Percentiles rank a stretch among this genome's conserved stretches.
Evolutionary conservation across 2,888 invertebrate genomes (phyloP).

Genomic region (Linyphia triangularis): DNA sequence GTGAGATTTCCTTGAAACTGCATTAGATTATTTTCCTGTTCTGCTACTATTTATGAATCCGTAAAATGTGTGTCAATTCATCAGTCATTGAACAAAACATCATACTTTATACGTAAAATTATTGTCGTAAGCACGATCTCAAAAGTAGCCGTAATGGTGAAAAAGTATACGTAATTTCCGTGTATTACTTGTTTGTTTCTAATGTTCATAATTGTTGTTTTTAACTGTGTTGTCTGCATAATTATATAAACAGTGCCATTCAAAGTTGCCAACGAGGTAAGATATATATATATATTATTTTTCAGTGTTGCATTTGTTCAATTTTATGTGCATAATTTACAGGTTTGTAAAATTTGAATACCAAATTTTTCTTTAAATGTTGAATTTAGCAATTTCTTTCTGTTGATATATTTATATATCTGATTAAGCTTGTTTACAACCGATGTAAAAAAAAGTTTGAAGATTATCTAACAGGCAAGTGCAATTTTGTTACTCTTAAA

Average conservation of each 20-base stretch:
- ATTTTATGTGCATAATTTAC: constrained; percentile 72
- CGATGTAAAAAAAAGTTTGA: constrained; percentile 67
- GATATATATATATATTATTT: constrained; percentile 71
- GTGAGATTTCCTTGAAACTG: background rate
- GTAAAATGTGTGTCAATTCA: constrained; percentile 53
- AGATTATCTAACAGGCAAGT: constrained; percentile 73
- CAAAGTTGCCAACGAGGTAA: constrained; percentile 75
- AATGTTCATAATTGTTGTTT: constrained; percentile 68
- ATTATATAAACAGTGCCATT: constrained; percentile 75
- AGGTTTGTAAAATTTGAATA: constrained; percentile 73
- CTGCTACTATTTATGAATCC: constrained; percentile 65
- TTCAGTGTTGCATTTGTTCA: constrained; percentile 68
- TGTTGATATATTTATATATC: constrained; percentile 62
- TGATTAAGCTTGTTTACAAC: constrained; percentile 40
- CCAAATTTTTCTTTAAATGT: constrained; percentile 51
- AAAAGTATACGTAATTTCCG: constrained; percentile 71
- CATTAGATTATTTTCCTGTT: constrained; percentile 56
- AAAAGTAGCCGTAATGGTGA: constrained; percentile 68
- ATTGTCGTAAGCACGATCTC: constrained; percentile 70
- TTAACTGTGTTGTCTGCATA: constrained; percentile 71
- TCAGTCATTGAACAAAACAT: constrained; percentile 75
- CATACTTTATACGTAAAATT: constrained; percentile 70
- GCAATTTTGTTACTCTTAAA: constrained; percentile 73
- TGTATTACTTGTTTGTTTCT: constrained; percentile 73
- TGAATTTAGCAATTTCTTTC: constrained; percentile 49